Base-by-base conservation (phyloP, 2,797 vertebrate genomes). In the Bothrops alternatus region DNA sequence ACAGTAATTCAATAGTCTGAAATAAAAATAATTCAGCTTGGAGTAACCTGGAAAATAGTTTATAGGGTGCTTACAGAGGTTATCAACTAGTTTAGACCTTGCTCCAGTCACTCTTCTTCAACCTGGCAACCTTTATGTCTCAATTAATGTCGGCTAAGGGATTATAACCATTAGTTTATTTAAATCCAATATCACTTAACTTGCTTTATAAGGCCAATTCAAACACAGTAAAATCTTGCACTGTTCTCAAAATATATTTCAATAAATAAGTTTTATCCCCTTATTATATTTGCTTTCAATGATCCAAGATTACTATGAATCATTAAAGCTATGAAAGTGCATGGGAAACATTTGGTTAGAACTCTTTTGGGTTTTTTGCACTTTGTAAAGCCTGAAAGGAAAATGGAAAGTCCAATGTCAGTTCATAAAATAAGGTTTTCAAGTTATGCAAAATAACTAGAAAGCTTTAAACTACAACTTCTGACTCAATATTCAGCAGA, bases 341-440 rank as follows among this genome's bases (percentile, higher is more conserved):
- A 65, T 7, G 6, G 26, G 28, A 90, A 93, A 11, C 55, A 78
- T 90, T 87, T 93, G 89, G 87, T 93, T 28, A 78, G 53, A 23
- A 78, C 2, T 25, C 25, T 61, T 26, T 61, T 25, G 60, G 23
- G 13, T 87, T 20, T 78, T 93, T 37, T 25, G 26, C 26, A 18
- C 8, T 55, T 93, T 57, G 53, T 86, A 87, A 73, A 73, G 87
- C 6, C 61, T 53, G 14, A 90, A 93, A 86, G 69, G 69, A 28
- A 78, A 86, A 20, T 78, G 20, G 82, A 56, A 92, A 93, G 37
- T 32, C 69, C 56, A 37, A 58, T 53, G 26, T 89, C 25, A 32
- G 5, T 90, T 87, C 57, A 69, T 6, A 57, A 90, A 87, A 57
- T 16, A 92, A 37, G 4, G 53, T 53, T 90, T 87, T 90, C 23